Percentiles rank a stretch among this genome's conserved stretches.
These are phyloP conservation scores for Sisyra terminalis DNA, from an alignment of 2,888 invertebrate species.

Conservation along the genomic window DNA sequence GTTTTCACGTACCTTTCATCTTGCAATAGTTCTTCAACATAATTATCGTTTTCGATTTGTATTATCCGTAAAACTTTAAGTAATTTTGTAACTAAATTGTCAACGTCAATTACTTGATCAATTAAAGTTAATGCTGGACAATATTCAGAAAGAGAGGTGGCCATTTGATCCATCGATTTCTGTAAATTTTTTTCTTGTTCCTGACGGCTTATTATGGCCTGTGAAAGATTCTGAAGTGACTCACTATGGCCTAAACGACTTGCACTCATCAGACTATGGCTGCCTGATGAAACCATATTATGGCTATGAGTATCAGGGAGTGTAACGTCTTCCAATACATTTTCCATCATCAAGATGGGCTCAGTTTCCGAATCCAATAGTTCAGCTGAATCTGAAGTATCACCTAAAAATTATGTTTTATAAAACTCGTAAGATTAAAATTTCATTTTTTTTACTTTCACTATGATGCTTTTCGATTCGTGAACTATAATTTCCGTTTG, in stretches of 20 bases:
- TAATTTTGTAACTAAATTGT: conserved; percentile 56
- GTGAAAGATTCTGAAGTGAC: conserved; percentile 61
- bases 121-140: conserved; percentile 41
- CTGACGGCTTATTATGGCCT: conserved; percentile 58
- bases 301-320: conserved; percentile 47
- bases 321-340: conserved; percentile 48
- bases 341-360: conserved; percentile 68
- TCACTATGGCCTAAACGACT: conserved; percentile 30
- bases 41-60: conserved; percentile 50
- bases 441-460: background rate
- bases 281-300: conserved; percentile 46
- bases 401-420: conserved; percentile 29
- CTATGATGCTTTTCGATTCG: background rate
- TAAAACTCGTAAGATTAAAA: background rate
- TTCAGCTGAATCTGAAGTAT: conserved; percentile 50
- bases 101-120: conserved; percentile 59
- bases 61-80: conserved; percentile 56
- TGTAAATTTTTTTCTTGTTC: conserved; percentile 34
- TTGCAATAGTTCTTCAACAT: conserved; percentile 41
- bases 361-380: conserved; percentile 70
- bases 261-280: conserved; percentile 28
- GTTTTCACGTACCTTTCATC: conserved; percentile 47
- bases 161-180: conserved; percentile 19
- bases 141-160: conserved; percentile 26
- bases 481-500: background rate